Percentiles rank a stretch among this genome's conserved stretches.
Conservation (phyloP, 2,113 vertebrate genomes). For the Hemichromis elongatus region DNA sequence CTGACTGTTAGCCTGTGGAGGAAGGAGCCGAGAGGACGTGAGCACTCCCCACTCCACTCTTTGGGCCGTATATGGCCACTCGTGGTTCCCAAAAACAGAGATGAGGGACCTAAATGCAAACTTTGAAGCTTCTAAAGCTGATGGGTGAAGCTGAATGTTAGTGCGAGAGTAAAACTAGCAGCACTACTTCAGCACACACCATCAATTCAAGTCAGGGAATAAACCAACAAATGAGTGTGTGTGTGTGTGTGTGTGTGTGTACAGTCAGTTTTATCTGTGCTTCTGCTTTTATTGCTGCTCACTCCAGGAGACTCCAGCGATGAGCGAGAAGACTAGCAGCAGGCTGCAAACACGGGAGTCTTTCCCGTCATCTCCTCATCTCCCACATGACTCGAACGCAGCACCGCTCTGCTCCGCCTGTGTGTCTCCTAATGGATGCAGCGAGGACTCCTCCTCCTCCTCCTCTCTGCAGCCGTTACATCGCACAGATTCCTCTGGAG, state of each 20-base stretch:
- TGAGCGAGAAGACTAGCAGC: not conserved
- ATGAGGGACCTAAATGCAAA: not conserved
- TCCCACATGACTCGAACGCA: not conserved
- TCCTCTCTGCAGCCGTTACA: not conserved
- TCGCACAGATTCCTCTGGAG: not conserved
- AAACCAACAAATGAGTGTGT: not conserved
- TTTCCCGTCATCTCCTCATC: not conserved
- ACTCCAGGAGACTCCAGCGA: not conserved
- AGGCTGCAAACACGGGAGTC: not conserved
- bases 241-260: fast-evolving
- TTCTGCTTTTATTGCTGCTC: not conserved
- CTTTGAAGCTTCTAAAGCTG: not conserved
- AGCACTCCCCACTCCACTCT: not conserved
- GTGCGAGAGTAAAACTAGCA: not conserved
- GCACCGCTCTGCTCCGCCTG: not conserved
- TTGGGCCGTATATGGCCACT: fast-evolving
- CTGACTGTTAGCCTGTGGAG: not conserved
- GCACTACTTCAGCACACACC: not conserved
- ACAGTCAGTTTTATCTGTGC: not conserved
- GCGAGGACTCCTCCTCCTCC: not conserved
- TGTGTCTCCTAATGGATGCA: not conserved
- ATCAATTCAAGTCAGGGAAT: not conserved
- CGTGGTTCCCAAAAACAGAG: not conserved
- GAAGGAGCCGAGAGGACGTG: not conserved
- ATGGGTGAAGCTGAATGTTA: not conserved